These are phyloP conservation scores for Tinamus major DNA, from an alignment of 2,797 vertebrate genomes.

Conservation along the genomic window DNA sequence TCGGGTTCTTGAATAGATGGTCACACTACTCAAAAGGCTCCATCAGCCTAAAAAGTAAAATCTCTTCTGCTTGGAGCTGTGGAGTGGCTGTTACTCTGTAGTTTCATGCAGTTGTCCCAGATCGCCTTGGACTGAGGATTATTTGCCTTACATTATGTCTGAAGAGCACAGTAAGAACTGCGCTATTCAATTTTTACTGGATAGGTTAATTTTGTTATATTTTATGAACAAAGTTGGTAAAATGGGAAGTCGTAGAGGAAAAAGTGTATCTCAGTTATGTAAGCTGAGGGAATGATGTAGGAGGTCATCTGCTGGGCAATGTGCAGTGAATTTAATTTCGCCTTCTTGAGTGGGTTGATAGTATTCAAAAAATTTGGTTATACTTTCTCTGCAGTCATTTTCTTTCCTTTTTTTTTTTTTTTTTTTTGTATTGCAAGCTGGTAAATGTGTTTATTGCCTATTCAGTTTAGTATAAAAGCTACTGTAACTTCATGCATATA, in stretches of 20 bases:
- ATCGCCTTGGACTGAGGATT: neutral
- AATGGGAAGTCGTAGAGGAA: constrained; percentile 35
- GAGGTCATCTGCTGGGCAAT: constrained; percentile 81
- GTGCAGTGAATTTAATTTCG: constrained; percentile 87
- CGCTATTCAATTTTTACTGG: neutral
- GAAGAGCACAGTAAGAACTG: neutral
- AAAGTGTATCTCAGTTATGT: constrained; percentile 43
- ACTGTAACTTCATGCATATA: neutral
- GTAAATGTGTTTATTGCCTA: neutral
- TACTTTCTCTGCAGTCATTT: constrained; percentile 57
- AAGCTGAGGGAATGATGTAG: constrained; percentile 87
- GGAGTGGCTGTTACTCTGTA: neutral
- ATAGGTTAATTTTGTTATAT: neutral
- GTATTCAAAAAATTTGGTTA: constrained; percentile 86
- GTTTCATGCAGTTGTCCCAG: constrained; percentile 2
- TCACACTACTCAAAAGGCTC: neutral
- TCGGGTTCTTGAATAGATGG: neutral
- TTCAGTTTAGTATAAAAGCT: neutral
- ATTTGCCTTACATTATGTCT: neutral
- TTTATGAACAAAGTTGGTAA: constrained; percentile 12
- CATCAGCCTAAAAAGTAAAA: constrained; percentile 34
- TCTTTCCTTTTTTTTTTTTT: constrained; percentile 55
- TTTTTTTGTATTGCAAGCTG: constrained; percentile 52
- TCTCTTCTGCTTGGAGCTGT: neutral
- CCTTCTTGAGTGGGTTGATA: constrained; percentile 86